Evolutionary conservation across 2,888 invertebrate genomes (phyloP), one percentile per base, ranked within the genome.

Genomic region (Cephus rjabovi): DNA sequence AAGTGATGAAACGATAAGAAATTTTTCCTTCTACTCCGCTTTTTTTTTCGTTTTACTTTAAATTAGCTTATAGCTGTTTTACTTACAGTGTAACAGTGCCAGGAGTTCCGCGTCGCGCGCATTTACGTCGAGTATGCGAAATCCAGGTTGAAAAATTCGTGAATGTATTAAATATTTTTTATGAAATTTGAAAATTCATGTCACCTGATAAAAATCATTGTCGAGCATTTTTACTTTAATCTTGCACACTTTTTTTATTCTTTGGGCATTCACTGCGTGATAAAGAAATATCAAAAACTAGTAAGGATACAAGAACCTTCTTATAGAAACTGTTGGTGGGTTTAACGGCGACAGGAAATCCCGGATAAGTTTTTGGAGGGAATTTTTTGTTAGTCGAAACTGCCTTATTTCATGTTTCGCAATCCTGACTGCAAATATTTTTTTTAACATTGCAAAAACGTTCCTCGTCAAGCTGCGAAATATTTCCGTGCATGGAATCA

Each of bases 1-100:
- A 90, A 85, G 85, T 87, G 89, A 88, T 86, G 84, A 85, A 83
- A 85, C 81, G 83, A 83, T 82, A 79, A 83, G 78, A 83, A 82
- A 84, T 86, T 84, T 78, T 82, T 85, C 81, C 80, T 31, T 15
- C 31, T 71, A 31, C 71, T 23, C 56, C 23, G 2, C 23, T 56
- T 56, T 56, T 40, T 23, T 40, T 56, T 56, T 56, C 9, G 56
- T 56, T 56, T 56, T 56, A 56, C 56, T 23, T 56, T 56, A 23
- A 23, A 56, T 56, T 23, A 23, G 4, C 2, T 23, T 31, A 71
- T 4, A 31, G 71, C 71, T n/a, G 71, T 3, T 71, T 34, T 71
- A 11, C 11, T 12, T 71, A 71, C 71, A 71, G 33, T 31, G 71
- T 71, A 34, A 56, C 9, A 6, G 1, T 23, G 2, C 9, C 56